Evolutionary conservation across 2,888 invertebrate genomes (phyloP).

Genomic region (Cheilosia soror): DNA sequence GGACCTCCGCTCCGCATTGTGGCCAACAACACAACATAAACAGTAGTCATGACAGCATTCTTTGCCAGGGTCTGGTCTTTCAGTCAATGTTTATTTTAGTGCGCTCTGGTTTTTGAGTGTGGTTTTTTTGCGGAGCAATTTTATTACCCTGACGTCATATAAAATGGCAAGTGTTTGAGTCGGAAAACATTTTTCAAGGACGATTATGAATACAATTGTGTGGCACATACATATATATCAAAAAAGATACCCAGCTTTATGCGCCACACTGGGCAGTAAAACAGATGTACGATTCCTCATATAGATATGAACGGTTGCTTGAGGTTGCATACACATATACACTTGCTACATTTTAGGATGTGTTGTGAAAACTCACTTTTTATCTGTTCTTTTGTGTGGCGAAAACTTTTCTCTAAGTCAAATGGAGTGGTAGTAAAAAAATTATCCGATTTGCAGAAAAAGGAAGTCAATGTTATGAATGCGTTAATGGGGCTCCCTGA

Average conservation of each 20-base stretch:
- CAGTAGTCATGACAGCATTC: neutral
- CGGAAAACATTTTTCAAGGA: conserved; percentile 28
- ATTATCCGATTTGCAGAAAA: no score
- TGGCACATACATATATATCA: neutral
- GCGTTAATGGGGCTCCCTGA: no score
- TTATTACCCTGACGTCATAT: conserved; percentile 31
- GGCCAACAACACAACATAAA: conserved; percentile 11
- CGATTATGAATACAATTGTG: conserved; percentile 18
- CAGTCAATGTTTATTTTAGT: conserved; percentile 2
- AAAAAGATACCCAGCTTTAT: conserved; percentile 1
- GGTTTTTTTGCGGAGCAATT: neutral
- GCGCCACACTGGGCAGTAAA: conserved; percentile 27
- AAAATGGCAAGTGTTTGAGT: conserved; percentile 15
- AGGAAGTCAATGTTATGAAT: no score
- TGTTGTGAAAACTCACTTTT: no score
- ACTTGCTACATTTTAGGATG: no score
- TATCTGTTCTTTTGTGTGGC: no score
- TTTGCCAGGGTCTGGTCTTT: conserved; percentile 27
- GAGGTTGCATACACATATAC: no score
- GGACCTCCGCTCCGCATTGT: conserved; percentile 1
- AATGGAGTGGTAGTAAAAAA: no score
- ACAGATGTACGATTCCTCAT: neutral
- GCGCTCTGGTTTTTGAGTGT: neutral
- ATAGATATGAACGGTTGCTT: no score
- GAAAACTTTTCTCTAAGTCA: no score